Percentiles rank a stretch among this genome's conserved stretches.
phyloP scores from a whole-genome alignment of 2,113 vertebrate genomes.

The Oreochromis aureus region DNA sequence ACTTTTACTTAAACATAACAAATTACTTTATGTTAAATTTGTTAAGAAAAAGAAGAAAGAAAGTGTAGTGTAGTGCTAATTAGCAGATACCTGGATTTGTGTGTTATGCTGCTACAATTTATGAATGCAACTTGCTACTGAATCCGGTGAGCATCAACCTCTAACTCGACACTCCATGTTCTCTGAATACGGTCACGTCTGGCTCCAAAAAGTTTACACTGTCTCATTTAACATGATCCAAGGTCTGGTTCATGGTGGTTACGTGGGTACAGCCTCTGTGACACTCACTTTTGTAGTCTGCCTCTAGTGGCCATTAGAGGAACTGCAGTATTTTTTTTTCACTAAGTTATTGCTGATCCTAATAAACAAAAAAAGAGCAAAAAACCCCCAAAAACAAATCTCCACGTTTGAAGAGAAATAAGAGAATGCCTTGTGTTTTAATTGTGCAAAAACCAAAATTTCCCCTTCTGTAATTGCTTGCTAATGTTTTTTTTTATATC shows the following conservation, averaged over 20 bases:
- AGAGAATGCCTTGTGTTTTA: background rate
- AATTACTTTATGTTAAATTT: background rate
- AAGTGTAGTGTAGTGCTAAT: background rate
- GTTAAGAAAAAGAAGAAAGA: background rate
- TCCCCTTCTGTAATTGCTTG: rapidly evolving
- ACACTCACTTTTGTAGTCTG: background rate
- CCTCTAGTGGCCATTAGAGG: background rate
- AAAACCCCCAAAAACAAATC: background rate
- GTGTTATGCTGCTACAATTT: rapidly evolving
- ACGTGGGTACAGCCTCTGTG: background rate
- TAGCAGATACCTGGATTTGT: background rate
- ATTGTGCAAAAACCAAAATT: rapidly evolving
- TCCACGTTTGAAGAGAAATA: background rate
- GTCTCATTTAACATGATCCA: rapidly evolving
- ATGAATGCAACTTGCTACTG: rapidly evolving
- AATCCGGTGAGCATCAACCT: background rate
- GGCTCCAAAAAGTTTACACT: background rate
- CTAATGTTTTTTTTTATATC: background rate
- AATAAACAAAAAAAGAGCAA: background rate
- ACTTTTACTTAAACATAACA: background rate
- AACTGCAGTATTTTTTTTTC: background rate
- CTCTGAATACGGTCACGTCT: background rate
- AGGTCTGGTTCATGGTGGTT: no score
- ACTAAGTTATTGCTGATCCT: background rate
- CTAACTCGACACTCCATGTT: rapidly evolving